A percentile compares a stretch with the other conserved stretches of the same genome.
These are phyloP conservation scores for Drosophila rubida DNA, from an alignment of 2,888 invertebrate genomes.

Conservation along the genomic window DNA sequence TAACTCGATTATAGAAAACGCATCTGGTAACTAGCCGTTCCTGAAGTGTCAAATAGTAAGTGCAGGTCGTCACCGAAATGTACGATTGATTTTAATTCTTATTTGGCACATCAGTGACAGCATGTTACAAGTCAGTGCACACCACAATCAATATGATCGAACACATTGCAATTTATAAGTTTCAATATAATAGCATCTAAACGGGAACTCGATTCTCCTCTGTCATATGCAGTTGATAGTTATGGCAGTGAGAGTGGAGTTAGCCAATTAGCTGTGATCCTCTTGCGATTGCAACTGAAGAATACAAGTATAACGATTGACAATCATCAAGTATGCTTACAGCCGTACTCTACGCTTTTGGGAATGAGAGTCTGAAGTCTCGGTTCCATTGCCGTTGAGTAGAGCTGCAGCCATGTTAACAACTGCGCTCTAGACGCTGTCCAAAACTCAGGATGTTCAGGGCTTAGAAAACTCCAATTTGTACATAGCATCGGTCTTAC, in stretches of 20 bases:
- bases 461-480: too few species aligned
- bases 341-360: slow-evolving; percentile 44
- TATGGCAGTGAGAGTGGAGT: slow-evolving; percentile 46
- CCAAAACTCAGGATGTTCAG: too few species aligned
- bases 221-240: slow-evolving; percentile 32
- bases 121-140: slow-evolving; percentile 35
- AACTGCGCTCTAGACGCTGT: too few species aligned
- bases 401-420: slow-evolving; percentile 26
- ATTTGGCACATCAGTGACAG: slow-evolving; percentile 62
- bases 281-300: not conserved
- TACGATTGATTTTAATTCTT: slow-evolving; percentile 26
- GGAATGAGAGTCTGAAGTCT: slow-evolving; percentile 18
- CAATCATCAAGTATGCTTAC: not conserved
- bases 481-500: too few species aligned
- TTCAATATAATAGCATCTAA: slow-evolving; percentile 31
- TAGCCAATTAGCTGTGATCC: slow-evolving; percentile 37
- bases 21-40: slow-evolving; percentile 53
- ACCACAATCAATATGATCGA: not conserved
- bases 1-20: not conserved
- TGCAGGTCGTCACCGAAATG: slow-evolving; percentile 22
- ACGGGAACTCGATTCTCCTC: slow-evolving; percentile 53
- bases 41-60: slow-evolving; percentile 58
- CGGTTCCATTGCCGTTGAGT: slow-evolving; percentile 61
- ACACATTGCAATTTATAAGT: not conserved
- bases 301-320: not conserved